Evolutionary conservation across 2,797 vertebrate species (phyloP).

Genomic region (Rhinogobio ventralis): DNA sequence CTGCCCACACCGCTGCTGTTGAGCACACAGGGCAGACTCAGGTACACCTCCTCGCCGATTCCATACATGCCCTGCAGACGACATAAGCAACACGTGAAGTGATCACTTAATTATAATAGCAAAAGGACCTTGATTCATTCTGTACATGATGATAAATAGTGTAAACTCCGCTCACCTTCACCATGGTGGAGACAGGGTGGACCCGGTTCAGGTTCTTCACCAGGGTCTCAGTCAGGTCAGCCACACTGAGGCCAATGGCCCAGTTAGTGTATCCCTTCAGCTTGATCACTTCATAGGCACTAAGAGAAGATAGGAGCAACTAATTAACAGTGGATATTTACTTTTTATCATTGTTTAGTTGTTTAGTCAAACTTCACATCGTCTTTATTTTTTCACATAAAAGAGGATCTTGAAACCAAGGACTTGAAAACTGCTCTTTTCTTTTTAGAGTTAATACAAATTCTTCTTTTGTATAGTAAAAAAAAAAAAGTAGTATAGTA

Average conservation of each 20-base stretch:
- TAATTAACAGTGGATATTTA: neutral
- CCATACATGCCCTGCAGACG: slow-evolving; percentile 86
- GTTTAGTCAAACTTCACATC: neutral
- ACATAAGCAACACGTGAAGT: neutral
- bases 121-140: accelerated
- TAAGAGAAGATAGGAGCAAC: neutral
- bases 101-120: neutral
- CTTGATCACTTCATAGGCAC: slow-evolving; percentile 94
- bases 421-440: too few relatives aligned
- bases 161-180: slow-evolving; percentile 80
- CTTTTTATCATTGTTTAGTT: neutral
- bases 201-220: slow-evolving; percentile 88
- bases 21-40: slow-evolving; percentile 91
- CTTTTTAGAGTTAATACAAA: too few relatives aligned
- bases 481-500: too few relatives aligned
- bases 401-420: neutral
- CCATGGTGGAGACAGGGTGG: slow-evolving; percentile 95
- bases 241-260: slow-evolving; percentile 96
- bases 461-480: too few relatives aligned
- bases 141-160: neutral
- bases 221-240: slow-evolving; percentile 91
- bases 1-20: slow-evolving; percentile 84
- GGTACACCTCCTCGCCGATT: slow-evolving; percentile 90
- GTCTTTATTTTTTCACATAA: neutral
- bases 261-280: slow-evolving; percentile 98